Base-by-base conservation (phyloP, 2,113 vertebrate genomes). In the Clarias batrachus region DNA sequence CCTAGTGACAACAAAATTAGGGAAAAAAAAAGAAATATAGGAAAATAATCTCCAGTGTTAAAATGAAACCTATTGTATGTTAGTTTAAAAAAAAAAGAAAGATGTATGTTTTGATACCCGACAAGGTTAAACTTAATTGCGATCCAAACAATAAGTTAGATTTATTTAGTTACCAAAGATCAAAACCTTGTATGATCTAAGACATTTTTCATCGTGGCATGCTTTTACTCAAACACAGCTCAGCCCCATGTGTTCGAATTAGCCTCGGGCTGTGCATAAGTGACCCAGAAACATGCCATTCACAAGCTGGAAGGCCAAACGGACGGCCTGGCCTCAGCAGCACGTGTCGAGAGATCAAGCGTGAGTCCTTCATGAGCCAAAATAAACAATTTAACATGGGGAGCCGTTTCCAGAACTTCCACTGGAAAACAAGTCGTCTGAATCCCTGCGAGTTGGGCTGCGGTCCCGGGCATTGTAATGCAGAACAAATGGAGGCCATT, bases 301-400 rank as follows among this genome's bases (percentile, higher is more conserved):
- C 87, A 52, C 85, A 86, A 89, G 88, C 90, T 88, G 80, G 60
- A 88, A 81, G 89, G 90, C 57, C 90, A 88, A 56, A 70, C 81
- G 83, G 82, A 79, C 17, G 71, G 88, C 89, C 87, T 88, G 74
- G 74, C 23, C 60, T 56, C 71, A 73, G 41, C 8, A 81, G 76
- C 81, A 80, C 16, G 81, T 65, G 86, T 87, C 68, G 62, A 66
- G 23, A 88, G 88, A 85, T 88, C 88, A 81, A 89, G 82, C 85
- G 83, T 13, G 16, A 82, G 19, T 82, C 54, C 33, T 17, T 48
- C 23, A 83, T 17, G 21, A 82, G 83, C 85, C 86, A 83, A 85
- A 89, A 60, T 30, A 83, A 89, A 86, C 82, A 77, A 90, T 81
- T 88, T 85, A 85, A 66, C 73, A 41, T 76, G 48, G 85, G 83